Evolutionary conservation across 2,797 vertebrate species (phyloP).

Genomic region (Hydrolagus colliei): DNA sequence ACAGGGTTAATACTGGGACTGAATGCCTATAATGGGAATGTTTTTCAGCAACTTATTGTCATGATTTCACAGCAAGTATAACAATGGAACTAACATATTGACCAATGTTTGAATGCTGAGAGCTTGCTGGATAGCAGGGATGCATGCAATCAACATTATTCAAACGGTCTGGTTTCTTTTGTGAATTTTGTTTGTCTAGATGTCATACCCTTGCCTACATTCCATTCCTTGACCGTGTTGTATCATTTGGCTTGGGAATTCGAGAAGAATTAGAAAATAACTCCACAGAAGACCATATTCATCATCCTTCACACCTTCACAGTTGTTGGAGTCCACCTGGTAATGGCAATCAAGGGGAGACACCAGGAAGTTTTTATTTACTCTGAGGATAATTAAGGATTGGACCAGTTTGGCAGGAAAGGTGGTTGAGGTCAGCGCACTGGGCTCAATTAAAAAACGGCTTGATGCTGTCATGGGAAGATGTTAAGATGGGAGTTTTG

Average conservation of each 20-base stretch:
- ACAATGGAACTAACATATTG: neutral
- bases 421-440: too few relatives aligned
- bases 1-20: too few relatives aligned
- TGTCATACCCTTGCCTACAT: constrained; percentile 23
- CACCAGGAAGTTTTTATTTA: too few relatives aligned
- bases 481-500: too few relatives aligned
- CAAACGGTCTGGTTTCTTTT: neutral
- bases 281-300: neutral
- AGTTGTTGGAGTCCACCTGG: too few relatives aligned
- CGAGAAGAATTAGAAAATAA: neutral
- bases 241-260: constrained; percentile 4
- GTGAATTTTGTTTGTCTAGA: neutral
- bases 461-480: too few relatives aligned
- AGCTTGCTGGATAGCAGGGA: neutral
- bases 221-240: neutral
- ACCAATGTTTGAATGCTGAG: neutral
- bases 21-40: too few relatives aligned
- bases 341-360: too few relatives aligned
- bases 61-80: neutral
- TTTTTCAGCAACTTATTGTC: neutral
- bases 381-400: too few relatives aligned
- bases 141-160: neutral
- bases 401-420: too few relatives aligned
- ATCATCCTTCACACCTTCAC: too few relatives aligned
- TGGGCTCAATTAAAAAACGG: too few relatives aligned